A percentile compares a stretch with the other conserved stretches of the same genome.
Evolutionary conservation across 64 coral and sea anemone genomes (phyloP).

Genomic region (Pachyseris speciosa): DNA sequence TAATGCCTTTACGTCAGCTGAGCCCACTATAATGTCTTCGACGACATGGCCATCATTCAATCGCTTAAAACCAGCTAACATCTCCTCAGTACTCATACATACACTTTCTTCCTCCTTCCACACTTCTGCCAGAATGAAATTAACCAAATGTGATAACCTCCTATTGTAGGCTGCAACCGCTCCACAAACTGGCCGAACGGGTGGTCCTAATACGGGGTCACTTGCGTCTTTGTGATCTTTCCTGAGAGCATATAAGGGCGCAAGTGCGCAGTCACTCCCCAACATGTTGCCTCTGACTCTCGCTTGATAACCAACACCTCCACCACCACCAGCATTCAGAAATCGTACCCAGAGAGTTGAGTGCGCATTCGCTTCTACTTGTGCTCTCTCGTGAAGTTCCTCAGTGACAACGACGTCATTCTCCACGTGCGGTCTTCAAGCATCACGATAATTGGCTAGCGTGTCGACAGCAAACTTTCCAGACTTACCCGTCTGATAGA

Average conservation of each 20-base stretch:
- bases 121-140: conserved; percentile 48
- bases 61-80: neutral
- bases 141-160: conserved; percentile 46
- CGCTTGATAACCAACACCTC: neutral
- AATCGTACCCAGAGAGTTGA: conserved; percentile 22
- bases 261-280: neutral
- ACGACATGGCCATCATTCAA: neutral
- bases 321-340: conserved; percentile 4
- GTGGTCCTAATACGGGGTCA: neutral
- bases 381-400: neutral
- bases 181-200: conserved; percentile 54
- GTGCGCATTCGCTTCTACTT: conserved; percentile 6
- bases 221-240: conserved; percentile 12
- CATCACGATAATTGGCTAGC: conserved; percentile 6
- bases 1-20: conserved; percentile 54
- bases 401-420: conserved; percentile 13
- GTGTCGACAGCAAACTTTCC: conserved; percentile 52
- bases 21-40: conserved; percentile 43
- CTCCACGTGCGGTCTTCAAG: conserved; percentile 27
- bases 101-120: conserved; percentile 64
- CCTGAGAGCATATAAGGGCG: conserved; percentile 20
- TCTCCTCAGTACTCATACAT: conserved; percentile 53
- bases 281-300: conserved; percentile 55
- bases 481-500: conserved; percentile 66
- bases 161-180: conserved; percentile 32